A percentile compares a stretch with the other conserved stretches of the same genome.
These are phyloP conservation scores for Pelecanoides urinatrix DNA, from an alignment of 2,113 vertebrate genomes.

Conservation along the genomic window DNA sequence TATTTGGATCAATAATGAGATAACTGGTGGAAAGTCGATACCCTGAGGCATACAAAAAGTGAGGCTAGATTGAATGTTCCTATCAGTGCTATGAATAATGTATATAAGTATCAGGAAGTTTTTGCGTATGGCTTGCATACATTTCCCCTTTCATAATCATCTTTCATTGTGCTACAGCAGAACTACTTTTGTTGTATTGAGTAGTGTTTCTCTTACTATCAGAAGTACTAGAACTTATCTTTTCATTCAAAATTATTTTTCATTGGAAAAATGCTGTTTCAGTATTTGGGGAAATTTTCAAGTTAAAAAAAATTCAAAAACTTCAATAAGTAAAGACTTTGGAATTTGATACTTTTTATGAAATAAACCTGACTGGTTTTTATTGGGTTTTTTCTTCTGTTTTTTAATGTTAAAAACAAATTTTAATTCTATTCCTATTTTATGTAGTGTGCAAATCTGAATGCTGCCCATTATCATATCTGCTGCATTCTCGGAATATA, in stretches of 20 bases:
- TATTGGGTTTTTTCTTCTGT: fast-evolving
- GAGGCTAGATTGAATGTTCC: not conserved
- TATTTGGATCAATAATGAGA: not conserved
- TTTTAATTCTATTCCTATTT: not conserved
- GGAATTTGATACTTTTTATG: not conserved
- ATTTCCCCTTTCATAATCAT: conserved; percentile 53
- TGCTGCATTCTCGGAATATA: not conserved
- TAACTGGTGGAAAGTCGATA: not conserved
- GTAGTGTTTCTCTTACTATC: not conserved
- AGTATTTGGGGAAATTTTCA: not conserved
- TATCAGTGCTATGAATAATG: conserved; percentile 47
- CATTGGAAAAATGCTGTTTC: not conserved
- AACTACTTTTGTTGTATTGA: not conserved
- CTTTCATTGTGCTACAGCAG: conserved; percentile 8
- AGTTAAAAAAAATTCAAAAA: not conserved
- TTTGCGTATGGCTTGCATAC: not conserved
- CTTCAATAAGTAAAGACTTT: not conserved
- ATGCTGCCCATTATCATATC: not conserved
- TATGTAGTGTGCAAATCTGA: not conserved
- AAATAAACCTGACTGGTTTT: not conserved
- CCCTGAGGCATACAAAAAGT: not conserved
- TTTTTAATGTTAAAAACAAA: not conserved
- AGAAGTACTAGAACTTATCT: not conserved
- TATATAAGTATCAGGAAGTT: conserved; percentile 2
- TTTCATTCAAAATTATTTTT: not conserved